Percentiles rank a stretch among this genome's conserved stretches.
Evolutionary conservation across 2,888 invertebrate species (phyloP).

Genomic region (Idaea dimidiata): DNA sequence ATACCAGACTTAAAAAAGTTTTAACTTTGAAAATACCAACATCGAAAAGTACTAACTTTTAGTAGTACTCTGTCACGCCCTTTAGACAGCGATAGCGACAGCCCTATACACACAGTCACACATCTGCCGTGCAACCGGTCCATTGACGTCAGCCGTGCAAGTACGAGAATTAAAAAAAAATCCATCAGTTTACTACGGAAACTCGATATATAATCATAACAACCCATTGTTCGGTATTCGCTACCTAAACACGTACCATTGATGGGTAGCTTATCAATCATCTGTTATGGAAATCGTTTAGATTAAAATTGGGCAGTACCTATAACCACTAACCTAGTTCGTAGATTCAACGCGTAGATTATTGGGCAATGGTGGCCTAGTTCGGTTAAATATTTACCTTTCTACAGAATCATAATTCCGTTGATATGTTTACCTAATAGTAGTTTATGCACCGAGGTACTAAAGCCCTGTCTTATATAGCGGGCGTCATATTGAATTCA

Average conservation of each 20-base stretch:
- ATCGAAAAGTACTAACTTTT: too few species aligned
- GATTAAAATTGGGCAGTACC: neutral
- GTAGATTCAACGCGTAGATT: too few species aligned
- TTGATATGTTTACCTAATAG: too few species aligned
- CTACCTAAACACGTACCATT: neutral
- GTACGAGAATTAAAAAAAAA: slow-evolving; percentile 60
- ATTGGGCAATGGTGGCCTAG: too few species aligned
- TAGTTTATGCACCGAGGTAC: too few species aligned
- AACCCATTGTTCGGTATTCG: slow-evolving; percentile 55
- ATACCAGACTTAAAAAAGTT: too few species aligned
- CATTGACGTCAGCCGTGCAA: slow-evolving; percentile 76
- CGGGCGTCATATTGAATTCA: too few species aligned
- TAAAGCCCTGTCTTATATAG: too few species aligned
- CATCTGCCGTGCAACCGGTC: slow-evolving; percentile 54
- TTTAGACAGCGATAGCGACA: slow-evolving; percentile 30
- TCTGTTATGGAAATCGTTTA: neutral
- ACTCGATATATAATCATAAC: slow-evolving; percentile 56
- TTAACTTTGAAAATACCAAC: too few species aligned
- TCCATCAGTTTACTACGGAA: slow-evolving; percentile 73
- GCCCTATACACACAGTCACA: slow-evolving; percentile 46
- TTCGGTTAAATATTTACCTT: too few species aligned
- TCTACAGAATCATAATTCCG: too few species aligned
- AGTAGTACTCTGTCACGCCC: neutral
- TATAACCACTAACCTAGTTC: too few species aligned
- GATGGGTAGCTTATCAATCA: neutral